phyloP scores from a whole-genome alignment of 1,140 invertebrate species.

The Bombyx mandarina region DNA sequence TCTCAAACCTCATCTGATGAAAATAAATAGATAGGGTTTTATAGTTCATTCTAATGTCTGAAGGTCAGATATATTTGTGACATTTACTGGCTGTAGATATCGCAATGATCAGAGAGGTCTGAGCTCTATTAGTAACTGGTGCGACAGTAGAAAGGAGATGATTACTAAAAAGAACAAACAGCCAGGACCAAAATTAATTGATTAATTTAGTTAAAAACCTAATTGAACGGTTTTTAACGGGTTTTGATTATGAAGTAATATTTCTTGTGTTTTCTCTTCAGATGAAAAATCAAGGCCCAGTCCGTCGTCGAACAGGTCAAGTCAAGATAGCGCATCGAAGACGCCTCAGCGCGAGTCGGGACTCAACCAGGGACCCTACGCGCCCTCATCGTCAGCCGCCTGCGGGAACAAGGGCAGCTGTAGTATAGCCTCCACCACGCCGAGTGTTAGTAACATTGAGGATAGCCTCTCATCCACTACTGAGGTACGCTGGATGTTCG shows the following conservation, averaged over 20 bases:
- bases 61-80: too few species aligned
- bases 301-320: conserved; percentile 62
- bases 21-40: too few species aligned
- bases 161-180: too few species aligned
- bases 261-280: conserved; percentile 11
- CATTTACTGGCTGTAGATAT: too few species aligned
- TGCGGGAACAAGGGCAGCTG: conserved; percentile 46
- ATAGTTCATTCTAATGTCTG: too few species aligned
- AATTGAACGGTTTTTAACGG: too few species aligned
- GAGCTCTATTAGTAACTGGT: too few species aligned
- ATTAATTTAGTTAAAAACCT: too few species aligned
- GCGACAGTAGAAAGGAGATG: too few species aligned
- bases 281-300: conserved; percentile 68
- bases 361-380: conserved; percentile 61
- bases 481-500: conserved; percentile 24
- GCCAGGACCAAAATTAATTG: too few species aligned
- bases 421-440: conserved; percentile 33
- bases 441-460: conserved; percentile 25
- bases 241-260: not conserved
- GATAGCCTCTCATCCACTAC: conserved; percentile 40
- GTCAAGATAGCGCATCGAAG: conserved; percentile 60
- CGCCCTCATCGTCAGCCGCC: conserved; percentile 43
- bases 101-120: too few species aligned
- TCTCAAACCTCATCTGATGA: too few species aligned
- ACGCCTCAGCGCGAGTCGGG: conserved; percentile 54